Percentiles rank a stretch among this genome's conserved stretches.
Evolutionary conservation across 1,140 invertebrate genomes (phyloP).

Genomic region (Drosophila pandora): DNA sequence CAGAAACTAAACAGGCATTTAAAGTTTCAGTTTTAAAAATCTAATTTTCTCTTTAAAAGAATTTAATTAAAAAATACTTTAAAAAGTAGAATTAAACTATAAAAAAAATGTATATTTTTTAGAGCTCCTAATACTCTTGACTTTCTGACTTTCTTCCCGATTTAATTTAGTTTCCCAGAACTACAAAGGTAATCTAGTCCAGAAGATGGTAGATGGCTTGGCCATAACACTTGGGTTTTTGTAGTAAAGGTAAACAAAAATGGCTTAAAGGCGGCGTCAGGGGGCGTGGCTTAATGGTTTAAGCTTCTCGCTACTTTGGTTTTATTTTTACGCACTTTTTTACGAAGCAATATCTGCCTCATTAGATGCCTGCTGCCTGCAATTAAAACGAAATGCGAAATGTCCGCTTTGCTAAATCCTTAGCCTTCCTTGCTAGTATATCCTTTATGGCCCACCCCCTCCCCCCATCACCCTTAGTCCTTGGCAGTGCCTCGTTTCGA

Average conservation of each 20-base stretch:
- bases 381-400: constrained; percentile 46
- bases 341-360: constrained; percentile 55
- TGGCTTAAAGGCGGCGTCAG: background rate
- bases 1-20: too few species aligned
- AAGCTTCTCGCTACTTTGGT: constrained; percentile 29
- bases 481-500: background rate
- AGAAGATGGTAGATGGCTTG: too few species aligned
- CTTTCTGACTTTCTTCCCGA: too few species aligned
- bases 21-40: too few species aligned
- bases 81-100: background rate
- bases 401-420: constrained; percentile 19
- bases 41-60: too few species aligned
- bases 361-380: constrained; percentile 52
- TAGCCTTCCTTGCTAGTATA: background rate
- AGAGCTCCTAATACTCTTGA: background rate
- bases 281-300: constrained; percentile 14
- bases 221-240: background rate
- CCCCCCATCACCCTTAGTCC: background rate
- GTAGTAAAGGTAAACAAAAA: background rate
- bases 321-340: constrained; percentile 62
- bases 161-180: background rate
- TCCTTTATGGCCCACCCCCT: background rate
- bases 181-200: background rate
- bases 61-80: too few species aligned
- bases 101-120: background rate